Conservation (phyloP, 2,888 invertebrate species). For the Tetranychus piercei region DNA sequence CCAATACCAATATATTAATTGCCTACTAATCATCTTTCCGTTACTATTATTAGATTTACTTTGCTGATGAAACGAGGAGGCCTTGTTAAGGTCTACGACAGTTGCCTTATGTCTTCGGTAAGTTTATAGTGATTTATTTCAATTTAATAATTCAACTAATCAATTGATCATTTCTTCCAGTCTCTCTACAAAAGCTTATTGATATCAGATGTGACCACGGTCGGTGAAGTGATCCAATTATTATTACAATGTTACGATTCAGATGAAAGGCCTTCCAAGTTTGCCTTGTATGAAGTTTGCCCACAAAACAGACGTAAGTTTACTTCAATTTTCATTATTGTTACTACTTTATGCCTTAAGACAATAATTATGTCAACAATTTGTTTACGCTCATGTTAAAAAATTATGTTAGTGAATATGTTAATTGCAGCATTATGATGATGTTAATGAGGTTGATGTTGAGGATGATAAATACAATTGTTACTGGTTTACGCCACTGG, state of each 20-base stretch:
- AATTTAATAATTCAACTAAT: not conserved
- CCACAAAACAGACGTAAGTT: constrained; percentile 26
- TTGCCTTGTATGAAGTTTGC: constrained; percentile 64
- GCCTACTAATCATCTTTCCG: not conserved
- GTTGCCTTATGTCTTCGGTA: constrained; percentile 57
- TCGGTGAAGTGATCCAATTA: constrained; percentile 47
- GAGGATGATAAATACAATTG: not conserved
- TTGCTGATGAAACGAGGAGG: constrained; percentile 71
- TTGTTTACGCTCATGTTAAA: no score
- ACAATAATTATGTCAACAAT: no score
- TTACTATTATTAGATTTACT: constrained; percentile 41
- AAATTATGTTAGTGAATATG: not conserved
- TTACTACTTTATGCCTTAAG: no score
- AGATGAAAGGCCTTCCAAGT: constrained; percentile 61
- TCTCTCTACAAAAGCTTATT: constrained; percentile 80
- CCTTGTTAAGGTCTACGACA: constrained; percentile 78
- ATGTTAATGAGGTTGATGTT: not conserved
- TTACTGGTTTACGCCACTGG: not conserved
- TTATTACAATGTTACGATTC: constrained; percentile 67
- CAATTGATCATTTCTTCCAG: constrained; percentile 15
- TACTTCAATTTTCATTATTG: no score
- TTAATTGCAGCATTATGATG: not conserved
- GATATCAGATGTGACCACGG: constrained; percentile 65
- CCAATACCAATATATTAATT: no score
- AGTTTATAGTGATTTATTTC: not conserved